Evolutionary conservation across 2,797 vertebrate species (phyloP), one percentile per base, ranked within the genome.

Genomic region (Sciurus vulgaris): DNA sequence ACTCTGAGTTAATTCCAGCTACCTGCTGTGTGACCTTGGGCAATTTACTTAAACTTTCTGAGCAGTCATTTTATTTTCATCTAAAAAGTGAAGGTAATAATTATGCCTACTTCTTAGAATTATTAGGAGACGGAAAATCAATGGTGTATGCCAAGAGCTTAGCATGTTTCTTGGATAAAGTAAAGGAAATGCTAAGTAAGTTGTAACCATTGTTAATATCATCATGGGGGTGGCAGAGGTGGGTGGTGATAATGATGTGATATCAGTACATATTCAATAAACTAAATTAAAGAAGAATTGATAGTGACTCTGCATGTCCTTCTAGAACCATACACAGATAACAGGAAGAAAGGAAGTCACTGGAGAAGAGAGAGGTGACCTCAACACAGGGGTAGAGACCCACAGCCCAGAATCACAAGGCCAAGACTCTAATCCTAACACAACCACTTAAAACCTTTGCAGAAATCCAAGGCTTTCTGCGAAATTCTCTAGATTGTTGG

Each of bases 1-100:
- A 4, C 24, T 72, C 73, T 38, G 18, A 74, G 73, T 72, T 90
- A 54, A 35, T 70, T 85, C 22, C 44, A 89, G 41, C 47, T 84
- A 18, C 59, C 38, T 61, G 83, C 74, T 86, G 17, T 63, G 51
- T 84, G 89, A 94, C 44, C 51, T 92, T 79, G 63, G 30, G 9
- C 6, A 73, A 88, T 41, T 91, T 86, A 70, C 65, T 86, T 88
- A 65, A 92, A 47, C n/a, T 94, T 93, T 93, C 83, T 38, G 69
- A 81, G 11, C 20, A 33, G 13, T 95, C 26, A 59, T 89, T 74
- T 78, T 59, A 79, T 89, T 86, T 86, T 89, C 49, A 49, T 78
- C 54, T 73, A 11, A 28, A 86, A 77, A 89, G 8, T 63, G 30
- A 61, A 44, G 44, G 14, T 70, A n/a, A 70, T 74, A 86, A 79